These are phyloP conservation scores for Fabriciana adippe DNA, from an alignment of 2,888 invertebrate genomes.

Conservation along the genomic window DNA sequence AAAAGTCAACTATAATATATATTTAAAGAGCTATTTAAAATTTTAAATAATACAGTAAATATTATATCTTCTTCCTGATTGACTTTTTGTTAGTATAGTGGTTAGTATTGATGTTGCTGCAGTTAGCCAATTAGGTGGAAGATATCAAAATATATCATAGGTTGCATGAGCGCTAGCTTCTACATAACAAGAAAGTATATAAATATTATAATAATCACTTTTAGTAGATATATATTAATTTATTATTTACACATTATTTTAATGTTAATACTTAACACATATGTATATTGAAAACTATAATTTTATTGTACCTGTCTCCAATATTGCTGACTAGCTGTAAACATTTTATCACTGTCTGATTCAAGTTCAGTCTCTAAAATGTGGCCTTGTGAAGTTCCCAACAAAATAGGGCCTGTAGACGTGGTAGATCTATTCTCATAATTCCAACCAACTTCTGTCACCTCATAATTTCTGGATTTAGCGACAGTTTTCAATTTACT, in stretches of 20 bases:
- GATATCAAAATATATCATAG: too few relatives aligned
- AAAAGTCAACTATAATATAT: conserved; percentile 44
- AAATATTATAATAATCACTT: too few relatives aligned
- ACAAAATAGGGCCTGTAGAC: conserved; percentile 91
- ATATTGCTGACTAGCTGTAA: conserved; percentile 89
- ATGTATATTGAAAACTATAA: too few relatives aligned
- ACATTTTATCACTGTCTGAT: conserved; percentile 91
- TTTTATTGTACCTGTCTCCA: conserved; percentile 88
- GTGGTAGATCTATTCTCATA: conserved; percentile 85
- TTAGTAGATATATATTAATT: too few relatives aligned
- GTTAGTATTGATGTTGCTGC: too few relatives aligned
- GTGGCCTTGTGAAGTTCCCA: conserved; percentile 94
- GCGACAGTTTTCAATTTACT: conserved; percentile 85
- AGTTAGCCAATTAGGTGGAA: too few relatives aligned
- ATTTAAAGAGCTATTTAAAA: background rate
- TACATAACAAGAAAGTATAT: too few relatives aligned
- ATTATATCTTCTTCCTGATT: conserved; percentile 11
- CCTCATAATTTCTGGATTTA: conserved; percentile 89
- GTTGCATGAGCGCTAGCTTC: too few relatives aligned
- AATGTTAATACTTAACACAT: too few relatives aligned
- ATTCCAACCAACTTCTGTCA: conserved; percentile 96
- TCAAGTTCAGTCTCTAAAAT: conserved; percentile 95
- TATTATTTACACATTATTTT: too few relatives aligned
- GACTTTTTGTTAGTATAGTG: too few relatives aligned
- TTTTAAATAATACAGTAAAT: background rate